Conservation (phyloP, 1,140 invertebrate species). For the Galleria mellonella region DNA sequence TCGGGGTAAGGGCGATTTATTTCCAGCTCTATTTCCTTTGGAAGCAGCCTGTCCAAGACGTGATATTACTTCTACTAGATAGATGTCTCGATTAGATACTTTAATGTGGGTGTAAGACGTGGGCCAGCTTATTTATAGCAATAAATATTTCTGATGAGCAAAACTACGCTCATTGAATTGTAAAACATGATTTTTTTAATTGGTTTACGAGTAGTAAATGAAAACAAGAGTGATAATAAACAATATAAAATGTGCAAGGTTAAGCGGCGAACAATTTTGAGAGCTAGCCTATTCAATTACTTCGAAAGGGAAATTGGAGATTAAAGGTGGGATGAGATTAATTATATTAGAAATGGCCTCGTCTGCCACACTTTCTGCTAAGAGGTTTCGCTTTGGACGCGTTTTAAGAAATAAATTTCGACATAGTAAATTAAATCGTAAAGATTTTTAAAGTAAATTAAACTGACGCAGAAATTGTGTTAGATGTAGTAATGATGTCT, state of each 20-base stretch:
- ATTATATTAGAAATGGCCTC: slow-evolving; percentile 31
- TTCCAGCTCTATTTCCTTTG: slow-evolving; percentile 65
- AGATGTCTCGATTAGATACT: slow-evolving; percentile 19
- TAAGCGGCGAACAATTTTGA: not conserved
- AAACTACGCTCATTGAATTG: slow-evolving; percentile 15
- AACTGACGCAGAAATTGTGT: not conserved
- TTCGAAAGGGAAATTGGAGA: slow-evolving; percentile 24
- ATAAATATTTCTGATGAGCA: slow-evolving; percentile 6
- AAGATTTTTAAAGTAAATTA: slow-evolving; percentile 27
- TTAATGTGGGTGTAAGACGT: slow-evolving; percentile 23
- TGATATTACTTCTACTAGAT: slow-evolving; percentile 20
- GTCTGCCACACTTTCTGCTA: slow-evolving; percentile 17
- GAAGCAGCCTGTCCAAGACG: slow-evolving; percentile 28
- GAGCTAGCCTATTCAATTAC: slow-evolving; percentile 18
- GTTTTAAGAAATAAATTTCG: slow-evolving; percentile 27
- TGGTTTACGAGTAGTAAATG: not conserved
- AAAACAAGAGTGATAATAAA: slow-evolving; percentile 1
- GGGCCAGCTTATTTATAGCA: not conserved
- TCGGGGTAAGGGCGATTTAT: slow-evolving; percentile 65
- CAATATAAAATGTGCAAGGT: not conserved
- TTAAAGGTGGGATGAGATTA: slow-evolving; percentile 31
- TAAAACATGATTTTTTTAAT: slow-evolving; percentile 2
- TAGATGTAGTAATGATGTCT: not conserved
- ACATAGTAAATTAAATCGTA: slow-evolving; percentile 29
- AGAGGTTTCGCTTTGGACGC: slow-evolving; percentile 17